Evolutionary conservation across 2,888 invertebrate species (phyloP), one percentile per base, ranked within the genome.

Genomic region (Lasioglossum villosulum): DNA sequence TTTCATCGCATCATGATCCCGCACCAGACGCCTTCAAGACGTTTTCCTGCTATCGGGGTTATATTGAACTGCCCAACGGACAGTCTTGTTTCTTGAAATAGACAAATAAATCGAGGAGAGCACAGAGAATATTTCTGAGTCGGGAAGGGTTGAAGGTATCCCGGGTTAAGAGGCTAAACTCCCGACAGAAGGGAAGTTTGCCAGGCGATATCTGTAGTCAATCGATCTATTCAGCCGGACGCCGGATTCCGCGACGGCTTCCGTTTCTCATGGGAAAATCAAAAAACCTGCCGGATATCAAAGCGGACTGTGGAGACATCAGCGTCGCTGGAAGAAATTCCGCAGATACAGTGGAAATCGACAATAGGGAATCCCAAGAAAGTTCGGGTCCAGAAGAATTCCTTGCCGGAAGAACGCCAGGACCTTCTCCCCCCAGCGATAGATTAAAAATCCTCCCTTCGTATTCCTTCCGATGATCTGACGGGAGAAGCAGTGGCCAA

Each of bases 311-410:
- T 23, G 72, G 42, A 71, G 71, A 27, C 71, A 42, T 14, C 66
- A 68, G 34, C 66, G 37, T 37, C 23, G 66, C 23, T 10, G 34
- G 5, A 37, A 37, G 68, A 16, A 34, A 74, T 74, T 74, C 75
- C 63, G 16, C 27, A 42, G 59, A 75, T 27, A 63, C n/a, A 27
- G 59, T 27, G 30, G 39, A 30, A 59, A 42, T 42, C 34, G 68
- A 30, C 82, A 34, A 82, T 82, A 27, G 45, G 10, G 34, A 14
- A 56, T 39, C 37, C 42, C 52, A 23, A n/a, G 45, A 45, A 76
- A 76, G 34, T 76, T 34, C 45, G 23, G 34, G 45, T 76, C 66
- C 16, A 48, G 76, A 76, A 66, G 76, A 37, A 48, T 45, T 48
- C 75, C 34, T 23, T 30, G 63, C 34, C 27, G 37, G 16, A 19